Conservation (phyloP, 2,888 invertebrate genomes). For the Gasteruption jaculator region DNA sequence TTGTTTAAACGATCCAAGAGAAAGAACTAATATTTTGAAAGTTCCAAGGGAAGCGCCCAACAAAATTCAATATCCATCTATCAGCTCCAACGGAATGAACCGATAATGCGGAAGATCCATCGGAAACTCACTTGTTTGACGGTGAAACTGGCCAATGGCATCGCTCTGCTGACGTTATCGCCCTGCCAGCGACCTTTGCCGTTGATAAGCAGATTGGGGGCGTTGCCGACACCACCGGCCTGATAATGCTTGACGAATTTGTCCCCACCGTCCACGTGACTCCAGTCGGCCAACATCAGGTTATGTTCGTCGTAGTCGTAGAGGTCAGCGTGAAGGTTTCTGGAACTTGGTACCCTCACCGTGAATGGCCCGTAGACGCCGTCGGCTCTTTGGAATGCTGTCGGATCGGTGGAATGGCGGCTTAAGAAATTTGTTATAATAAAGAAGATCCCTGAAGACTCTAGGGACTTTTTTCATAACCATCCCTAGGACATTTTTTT, state of each 20-base stretch:
- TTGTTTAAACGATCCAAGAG: too few species aligned
- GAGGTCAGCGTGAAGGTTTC: constrained; percentile 61
- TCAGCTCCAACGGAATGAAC: too few species aligned
- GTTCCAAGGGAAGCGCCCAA: too few species aligned
- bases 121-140: constrained; percentile 67
- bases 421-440: too few species aligned
- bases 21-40: too few species aligned
- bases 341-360: constrained; percentile 63
- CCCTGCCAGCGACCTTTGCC: constrained; percentile 66
- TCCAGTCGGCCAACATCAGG: constrained; percentile 79
- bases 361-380: constrained; percentile 78
- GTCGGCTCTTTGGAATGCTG: constrained; percentile 81
- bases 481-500: too few species aligned
- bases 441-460: too few species aligned
- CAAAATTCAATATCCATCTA: too few species aligned
- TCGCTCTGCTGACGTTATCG: constrained; percentile 48
- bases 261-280: constrained; percentile 64
- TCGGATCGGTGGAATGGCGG: constrained; percentile 16
- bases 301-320: constrained; percentile 83
- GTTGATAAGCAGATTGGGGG: constrained; percentile 76
- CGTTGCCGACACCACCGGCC: constrained; percentile 76
- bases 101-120: too few species aligned
- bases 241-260: constrained; percentile 85
- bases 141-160: constrained; percentile 61
- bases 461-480: too few species aligned